These are phyloP conservation scores for Sebastes nivosus DNA, from an alignment of 2,797 vertebrate genomes.

Conservation along the genomic window DNA sequence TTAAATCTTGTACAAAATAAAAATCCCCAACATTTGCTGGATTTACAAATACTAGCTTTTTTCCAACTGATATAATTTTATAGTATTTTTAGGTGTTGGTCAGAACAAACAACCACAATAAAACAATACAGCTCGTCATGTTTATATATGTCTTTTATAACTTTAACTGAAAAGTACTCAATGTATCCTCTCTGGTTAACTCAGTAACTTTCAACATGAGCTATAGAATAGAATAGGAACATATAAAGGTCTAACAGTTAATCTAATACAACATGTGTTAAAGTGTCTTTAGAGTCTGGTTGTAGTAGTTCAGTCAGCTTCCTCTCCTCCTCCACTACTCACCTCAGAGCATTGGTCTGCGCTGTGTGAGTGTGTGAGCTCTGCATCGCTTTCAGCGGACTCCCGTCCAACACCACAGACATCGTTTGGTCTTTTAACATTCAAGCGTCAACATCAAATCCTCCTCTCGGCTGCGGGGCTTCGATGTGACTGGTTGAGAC, in stretches of 20 bases:
- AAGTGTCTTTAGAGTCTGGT: neutral
- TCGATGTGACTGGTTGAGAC: neutral
- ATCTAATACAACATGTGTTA: neutral
- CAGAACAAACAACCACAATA: neutral
- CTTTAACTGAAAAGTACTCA: neutral
- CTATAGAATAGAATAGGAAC: neutral
- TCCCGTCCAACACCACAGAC: conserved; percentile 84
- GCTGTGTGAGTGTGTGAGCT: conserved; percentile 76
- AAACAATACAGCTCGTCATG: neutral
- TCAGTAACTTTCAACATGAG: neutral
- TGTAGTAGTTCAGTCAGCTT: neutral
- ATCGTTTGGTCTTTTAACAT: conserved; percentile 70
- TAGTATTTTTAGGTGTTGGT: neutral
- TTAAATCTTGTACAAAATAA: neutral
- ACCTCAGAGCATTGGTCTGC: conserved; percentile 77
- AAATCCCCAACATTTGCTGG: neutral
- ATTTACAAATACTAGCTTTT: neutral
- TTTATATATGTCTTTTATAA: neutral
- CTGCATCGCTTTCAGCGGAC: conserved; percentile 81
- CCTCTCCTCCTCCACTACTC: conserved; percentile 34
- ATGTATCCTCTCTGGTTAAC: neutral
- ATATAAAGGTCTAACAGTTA: neutral
- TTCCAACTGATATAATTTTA: neutral
- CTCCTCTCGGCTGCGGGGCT: neutral
- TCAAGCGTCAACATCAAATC: conserved; percentile 57